Conservation (phyloP, 2,888 invertebrate species). For the Atethmia centrago region DNA sequence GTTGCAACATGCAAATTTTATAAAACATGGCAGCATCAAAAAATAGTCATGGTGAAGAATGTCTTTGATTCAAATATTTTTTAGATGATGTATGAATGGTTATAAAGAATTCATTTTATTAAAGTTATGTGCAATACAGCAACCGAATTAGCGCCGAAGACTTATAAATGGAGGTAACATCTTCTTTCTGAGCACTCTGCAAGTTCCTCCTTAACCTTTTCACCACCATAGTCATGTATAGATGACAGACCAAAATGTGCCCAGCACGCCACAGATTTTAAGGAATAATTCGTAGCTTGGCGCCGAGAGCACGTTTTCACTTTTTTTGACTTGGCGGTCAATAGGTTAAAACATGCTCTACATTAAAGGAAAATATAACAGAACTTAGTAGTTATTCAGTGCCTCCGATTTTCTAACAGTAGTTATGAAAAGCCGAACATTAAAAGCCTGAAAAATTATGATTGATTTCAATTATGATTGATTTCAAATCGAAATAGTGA, state of each 20-base stretch:
- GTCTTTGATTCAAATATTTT: conserved; percentile 46
- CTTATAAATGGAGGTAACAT: not conserved
- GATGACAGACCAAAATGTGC: too few species aligned
- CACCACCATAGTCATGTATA: too few species aligned
- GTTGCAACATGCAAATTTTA: conserved; percentile 24
- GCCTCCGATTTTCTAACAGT: conserved; percentile 13
- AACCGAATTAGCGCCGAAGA: conserved; percentile 40
- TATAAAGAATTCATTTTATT: conserved; percentile 31
- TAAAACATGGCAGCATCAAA: conserved; percentile 15
- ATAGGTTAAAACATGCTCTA: not conserved
- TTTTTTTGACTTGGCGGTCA: too few species aligned
- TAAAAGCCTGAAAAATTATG: not conserved
- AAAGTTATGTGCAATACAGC: conserved; percentile 38
- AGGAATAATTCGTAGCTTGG: too few species aligned
- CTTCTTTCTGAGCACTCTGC: not conserved
- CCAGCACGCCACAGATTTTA: too few species aligned
- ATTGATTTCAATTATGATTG: too few species aligned
- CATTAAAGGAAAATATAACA: not conserved
- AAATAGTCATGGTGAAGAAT: conserved; percentile 14
- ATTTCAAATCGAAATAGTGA: conserved; percentile 1
- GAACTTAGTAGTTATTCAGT: not conserved
- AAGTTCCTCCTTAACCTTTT: too few species aligned
- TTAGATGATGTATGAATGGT: conserved; percentile 40
- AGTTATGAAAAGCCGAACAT: not conserved
- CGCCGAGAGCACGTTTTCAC: too few species aligned